phyloP scores from a whole-genome alignment of 1,140 invertebrate species.

The Nylanderia fulva region DNA sequence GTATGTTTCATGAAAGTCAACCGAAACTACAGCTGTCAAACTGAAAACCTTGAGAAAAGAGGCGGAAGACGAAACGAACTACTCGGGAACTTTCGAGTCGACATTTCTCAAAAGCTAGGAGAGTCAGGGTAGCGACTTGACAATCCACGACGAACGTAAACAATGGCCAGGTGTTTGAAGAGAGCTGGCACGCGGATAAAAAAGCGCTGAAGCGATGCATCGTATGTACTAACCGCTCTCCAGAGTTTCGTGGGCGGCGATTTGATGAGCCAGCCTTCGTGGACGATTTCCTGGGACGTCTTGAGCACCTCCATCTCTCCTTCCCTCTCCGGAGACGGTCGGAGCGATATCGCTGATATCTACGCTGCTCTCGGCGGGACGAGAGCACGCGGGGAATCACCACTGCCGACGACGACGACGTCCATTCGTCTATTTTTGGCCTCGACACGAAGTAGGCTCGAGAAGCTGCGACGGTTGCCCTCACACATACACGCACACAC shows the following conservation, averaged over 20 bases:
- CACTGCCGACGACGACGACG: slow-evolving; percentile 53
- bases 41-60: not conserved
- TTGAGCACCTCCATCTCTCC: slow-evolving; percentile 78
- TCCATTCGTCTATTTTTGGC: slow-evolving; percentile 76
- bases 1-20: not conserved
- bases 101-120: too few relatives aligned
- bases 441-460: slow-evolving; percentile 34
- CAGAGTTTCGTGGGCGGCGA: slow-evolving; percentile 96
- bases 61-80: slow-evolving; percentile 21
- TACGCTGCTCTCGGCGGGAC: slow-evolving; percentile 46
- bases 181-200: too few relatives aligned
- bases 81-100: not conserved
- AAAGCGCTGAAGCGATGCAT: not conserved
- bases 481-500: too few relatives aligned
- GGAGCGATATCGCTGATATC: not conserved
- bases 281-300: slow-evolving; percentile 88
- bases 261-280: slow-evolving; percentile 96
- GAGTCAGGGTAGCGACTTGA: not conserved
- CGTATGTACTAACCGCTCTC: slow-evolving; percentile 92
- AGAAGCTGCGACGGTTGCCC: slow-evolving; percentile 2
- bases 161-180: too few relatives aligned
- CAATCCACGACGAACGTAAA: slow-evolving; percentile 60
- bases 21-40: not conserved
- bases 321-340: not conserved
- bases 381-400: slow-evolving; percentile 57